Base-by-base conservation (phyloP, 1,140 invertebrate genomes). In the Megalopta genalis region DNA sequence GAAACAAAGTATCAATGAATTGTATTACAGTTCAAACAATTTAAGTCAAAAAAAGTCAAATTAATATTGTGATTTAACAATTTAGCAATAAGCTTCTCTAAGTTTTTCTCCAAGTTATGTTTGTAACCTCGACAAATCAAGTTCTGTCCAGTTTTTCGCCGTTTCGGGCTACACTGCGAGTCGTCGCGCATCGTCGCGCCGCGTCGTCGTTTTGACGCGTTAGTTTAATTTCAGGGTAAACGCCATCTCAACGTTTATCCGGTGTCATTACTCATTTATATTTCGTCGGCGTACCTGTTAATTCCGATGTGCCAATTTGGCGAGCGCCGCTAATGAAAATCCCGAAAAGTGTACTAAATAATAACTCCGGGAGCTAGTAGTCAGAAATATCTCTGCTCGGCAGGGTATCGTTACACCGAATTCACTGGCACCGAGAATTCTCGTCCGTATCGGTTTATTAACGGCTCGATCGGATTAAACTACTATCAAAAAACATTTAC, bases 401-500 rank as follows among this genome's bases (percentile, higher is more conserved):
- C 64, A 16, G n/a, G 23, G 64, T 49, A n/a, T 66, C 64, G 39
- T 66, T 46, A 6, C 5, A n/a, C n/a, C 7, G 1, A 12, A 46
- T 32, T 32, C 32, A 32, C 32, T 39, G 23, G n/a, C 62, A 64
- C 27, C 37, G 54, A 6, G 37, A 67, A n/a, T 37, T 42, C 16
- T 52, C 27, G 23, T 49, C 16, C 62, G 32, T 37, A 46, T 64
- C 52, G 54, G 66, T 84, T 83, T 83, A 84, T 84, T 83, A 84
- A 84, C 62, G 66, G 57, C 60, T 59, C 14, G 59, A 16, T 14
- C 16, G 67, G 27, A 65, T 80, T 83, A 84, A 80, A 83, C 82
- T 54, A 66, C 83, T 75, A 84, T 84, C 64, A 57, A 75, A 84
- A 80, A 84, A 84, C 62, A 76, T 63, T 57, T 23, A 64, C 46